Conservation (phyloP, 2,113 vertebrate genomes). For the Benitochromis conjunctus region DNA sequence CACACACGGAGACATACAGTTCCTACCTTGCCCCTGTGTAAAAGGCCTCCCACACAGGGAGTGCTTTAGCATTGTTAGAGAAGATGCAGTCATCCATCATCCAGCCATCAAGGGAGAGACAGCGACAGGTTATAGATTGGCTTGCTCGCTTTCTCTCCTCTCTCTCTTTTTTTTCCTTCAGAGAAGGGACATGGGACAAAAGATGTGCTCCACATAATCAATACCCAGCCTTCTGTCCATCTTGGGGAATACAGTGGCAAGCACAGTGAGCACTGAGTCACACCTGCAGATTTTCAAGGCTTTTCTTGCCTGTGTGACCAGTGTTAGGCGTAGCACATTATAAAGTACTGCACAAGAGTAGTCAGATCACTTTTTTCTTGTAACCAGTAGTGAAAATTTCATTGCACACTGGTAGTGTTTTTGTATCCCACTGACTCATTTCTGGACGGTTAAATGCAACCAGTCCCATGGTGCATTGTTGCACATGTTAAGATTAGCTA, state of each 20-base stretch:
- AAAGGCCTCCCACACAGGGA: slow-evolving; percentile 39
- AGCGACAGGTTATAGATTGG: slow-evolving; percentile 58
- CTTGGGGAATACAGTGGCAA: not conserved
- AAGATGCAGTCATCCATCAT: slow-evolving; percentile 65
- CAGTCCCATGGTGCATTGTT: not conserved
- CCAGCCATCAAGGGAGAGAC: slow-evolving; percentile 52
- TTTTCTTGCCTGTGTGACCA: not conserved
- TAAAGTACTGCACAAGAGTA: not conserved
- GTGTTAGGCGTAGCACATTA: not conserved
- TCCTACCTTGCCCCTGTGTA: slow-evolving; percentile 6
- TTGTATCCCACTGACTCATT: not conserved
- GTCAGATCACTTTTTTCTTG: not conserved
- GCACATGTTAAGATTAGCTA: not conserved
- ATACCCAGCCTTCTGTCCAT: slow-evolving; percentile 29
- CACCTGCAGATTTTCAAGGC: not conserved
- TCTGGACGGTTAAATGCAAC: not conserved
- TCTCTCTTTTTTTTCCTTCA: not conserved
- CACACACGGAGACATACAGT: not conserved
- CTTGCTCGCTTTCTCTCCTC: not conserved
- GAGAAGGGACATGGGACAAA: not conserved
- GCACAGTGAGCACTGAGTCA: not conserved
- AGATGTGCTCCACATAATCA: slow-evolving; percentile 21
- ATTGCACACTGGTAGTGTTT: not conserved
- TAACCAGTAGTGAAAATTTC: not conserved
- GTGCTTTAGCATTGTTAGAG: slow-evolving; percentile 52